Conservation (phyloP, 2,113 vertebrate genomes). For the Istiophorus platypterus region DNA sequence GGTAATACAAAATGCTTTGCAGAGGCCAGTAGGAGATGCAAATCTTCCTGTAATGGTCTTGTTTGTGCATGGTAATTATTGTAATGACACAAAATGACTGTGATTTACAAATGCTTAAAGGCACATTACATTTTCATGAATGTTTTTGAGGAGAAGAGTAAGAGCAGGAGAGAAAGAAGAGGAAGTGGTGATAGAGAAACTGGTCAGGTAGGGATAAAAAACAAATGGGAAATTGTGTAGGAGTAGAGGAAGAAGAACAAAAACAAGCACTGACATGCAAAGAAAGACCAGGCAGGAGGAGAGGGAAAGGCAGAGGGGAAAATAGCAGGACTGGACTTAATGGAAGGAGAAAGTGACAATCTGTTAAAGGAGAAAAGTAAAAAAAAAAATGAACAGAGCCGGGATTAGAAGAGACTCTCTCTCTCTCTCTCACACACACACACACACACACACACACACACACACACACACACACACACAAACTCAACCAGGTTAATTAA, state of each 20-base stretch:
- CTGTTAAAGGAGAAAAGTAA: too few species aligned
- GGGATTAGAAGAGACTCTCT: too few species aligned
- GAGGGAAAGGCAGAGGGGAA: not conserved
- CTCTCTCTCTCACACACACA: too few species aligned
- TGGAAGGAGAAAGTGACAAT: too few species aligned
- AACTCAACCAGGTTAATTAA: too few species aligned
- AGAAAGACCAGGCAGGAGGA: conserved; percentile 15
- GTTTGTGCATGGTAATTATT: conserved; percentile 69
- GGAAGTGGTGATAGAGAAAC: not conserved
- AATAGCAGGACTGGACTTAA: too few species aligned
- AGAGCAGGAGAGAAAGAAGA: not conserved
- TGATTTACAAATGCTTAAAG: conserved; percentile 58
- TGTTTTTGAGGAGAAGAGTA: conserved; percentile 16
- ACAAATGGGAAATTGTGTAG: not conserved
- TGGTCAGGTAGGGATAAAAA: not conserved
- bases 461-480: too few species aligned
- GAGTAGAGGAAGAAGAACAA: not conserved
- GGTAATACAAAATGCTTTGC: not conserved
- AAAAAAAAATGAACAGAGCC: not conserved
- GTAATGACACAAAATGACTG: conserved; percentile 62
- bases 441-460: too few species aligned
- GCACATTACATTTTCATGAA: conserved; percentile 39
- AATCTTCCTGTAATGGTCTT: conserved; percentile 63
- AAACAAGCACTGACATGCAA: not conserved
- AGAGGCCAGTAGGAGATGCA: conserved; percentile 32